These are phyloP conservation scores for Ancistrus triradiatus DNA, from an alignment of 2,113 vertebrate genomes.

Conservation along the genomic window DNA sequence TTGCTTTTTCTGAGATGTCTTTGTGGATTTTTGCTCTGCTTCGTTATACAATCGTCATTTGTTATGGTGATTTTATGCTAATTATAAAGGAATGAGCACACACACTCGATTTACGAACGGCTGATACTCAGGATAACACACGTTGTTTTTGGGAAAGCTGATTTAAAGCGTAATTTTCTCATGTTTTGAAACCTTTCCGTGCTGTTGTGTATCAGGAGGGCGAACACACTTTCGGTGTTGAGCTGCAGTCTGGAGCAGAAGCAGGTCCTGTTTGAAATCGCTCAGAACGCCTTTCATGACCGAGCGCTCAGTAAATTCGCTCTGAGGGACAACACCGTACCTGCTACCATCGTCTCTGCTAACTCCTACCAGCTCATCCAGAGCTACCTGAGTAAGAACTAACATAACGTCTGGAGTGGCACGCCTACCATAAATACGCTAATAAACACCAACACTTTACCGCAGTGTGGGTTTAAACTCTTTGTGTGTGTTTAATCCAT, in stretches of 20 bases:
- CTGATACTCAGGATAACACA: not conserved
- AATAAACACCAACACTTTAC: too few species aligned
- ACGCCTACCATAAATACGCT: not conserved
- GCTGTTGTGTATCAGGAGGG: conserved; percentile 53
- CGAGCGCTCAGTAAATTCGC: not conserved
- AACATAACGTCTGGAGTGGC: not conserved
- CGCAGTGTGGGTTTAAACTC: too few species aligned
- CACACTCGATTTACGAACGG: too few species aligned
- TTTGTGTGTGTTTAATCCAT: not conserved
- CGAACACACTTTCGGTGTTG: conserved; percentile 45
- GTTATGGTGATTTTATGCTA: too few species aligned
- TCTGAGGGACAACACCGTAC: accelerated
- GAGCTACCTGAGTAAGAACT: conserved; percentile 69
- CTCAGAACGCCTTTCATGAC: conserved; percentile 59
- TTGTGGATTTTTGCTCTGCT: too few species aligned
- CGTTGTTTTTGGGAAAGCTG: too few species aligned
- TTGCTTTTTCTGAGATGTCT: too few species aligned
- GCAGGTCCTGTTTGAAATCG: conserved; percentile 63
- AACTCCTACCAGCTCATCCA: conserved; percentile 54
- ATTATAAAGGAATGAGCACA: too few species aligned
- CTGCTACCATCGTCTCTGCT: not conserved
- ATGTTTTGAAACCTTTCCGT: too few species aligned
- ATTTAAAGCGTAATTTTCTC: too few species aligned
- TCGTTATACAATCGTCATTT: too few species aligned
- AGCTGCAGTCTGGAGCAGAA: conserved; percentile 63